Base-by-base conservation (phyloP, 2,888 invertebrate species). In the Nomada goodeniana region DNA sequence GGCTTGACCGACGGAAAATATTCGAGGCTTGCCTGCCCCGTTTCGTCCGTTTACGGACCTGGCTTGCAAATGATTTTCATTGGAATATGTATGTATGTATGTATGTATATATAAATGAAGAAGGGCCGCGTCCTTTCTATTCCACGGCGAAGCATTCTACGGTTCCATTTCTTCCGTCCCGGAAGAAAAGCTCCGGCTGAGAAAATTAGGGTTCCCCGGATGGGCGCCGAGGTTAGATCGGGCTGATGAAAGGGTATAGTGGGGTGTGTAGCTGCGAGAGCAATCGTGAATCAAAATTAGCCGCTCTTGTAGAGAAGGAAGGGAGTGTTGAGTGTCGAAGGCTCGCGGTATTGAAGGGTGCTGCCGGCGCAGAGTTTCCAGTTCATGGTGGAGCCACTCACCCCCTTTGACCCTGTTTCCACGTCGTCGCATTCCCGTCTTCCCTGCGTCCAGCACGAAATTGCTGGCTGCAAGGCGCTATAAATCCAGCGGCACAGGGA, bases 231-330 rank as follows among this genome's bases (percentile, higher is more conserved):
- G 42, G 75, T 29, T 42, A 50, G 60, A 55, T 64, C 57, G 13
- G 68, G 64, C 64, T 55, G 77, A 65, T 53, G 73, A 73, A 78
- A 65, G 73, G 72, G 69, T 67, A 71, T 53, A 53, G 63, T 29
- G 44, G 77, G 42, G 65, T 57, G 69, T 67, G 61, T 71, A 70
- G 70, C 57, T 59, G 76, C 55, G 71, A 74, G 80, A 42, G 77
- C 80, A 83, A 76, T 83, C 80, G 84, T 77, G 83, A 83, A 73
- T 85, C 83, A 83, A 85, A 83, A 85, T 85, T 85, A 85, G 85
- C 85, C 67, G 65, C 83, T 75, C 84, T 84, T 84, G 84, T 84
- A 57, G 70, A 65, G 68, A 57, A 42, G 60, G 57, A 55, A 65
- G 52, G 65, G 18, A 47, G 55, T 29, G 20, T 50, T 42, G 53